Evolutionary conservation across 2,113 vertebrate species (phyloP), one percentile per base, ranked within the genome.

Genomic region (Terrapene triunguis): DNA sequence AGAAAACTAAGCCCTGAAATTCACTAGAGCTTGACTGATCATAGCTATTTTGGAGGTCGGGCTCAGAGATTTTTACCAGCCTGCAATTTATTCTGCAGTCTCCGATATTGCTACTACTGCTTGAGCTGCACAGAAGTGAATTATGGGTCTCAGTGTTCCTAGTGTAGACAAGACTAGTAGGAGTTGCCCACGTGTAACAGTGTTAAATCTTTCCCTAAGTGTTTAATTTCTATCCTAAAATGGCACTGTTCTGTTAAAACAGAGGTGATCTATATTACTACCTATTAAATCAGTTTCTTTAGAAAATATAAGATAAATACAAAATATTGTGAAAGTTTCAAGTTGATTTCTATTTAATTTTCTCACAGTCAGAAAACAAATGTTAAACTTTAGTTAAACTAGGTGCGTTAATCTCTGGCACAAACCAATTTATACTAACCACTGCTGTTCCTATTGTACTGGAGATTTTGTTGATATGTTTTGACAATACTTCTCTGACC

Each of bases 151-250:
- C 47, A 32, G 27, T 89, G 76, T 55, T 78, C 42, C 35, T 48
- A 78, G 24, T 1, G 9, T 12, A n/a, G 54, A 51, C 2, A 35
- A 86, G 38, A 2, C 14, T 87, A 85, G 35, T 4, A 92, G 42
- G 38, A 85, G 2, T 0, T 3, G 42, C 14, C 10, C 84, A 84
- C 47, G 2, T 0, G 0, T 1, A 69, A 69, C 32, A 69, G 6
- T 12, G 25, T 2, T 82, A 87, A 82, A 57, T 92, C 81, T 83
- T n/a, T 21, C 35, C 53, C 10, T 35, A 82, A 47, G 88, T 10
- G 10, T 10, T 24, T 51, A n/a, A n/a, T 32, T 89, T 87, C 17
- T 87, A 11, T 27, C 25, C 87, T 69, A 80, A 55, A 16, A 1
- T 0, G 50, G 62, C 5, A 57, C 38, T 1, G 3, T 84, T 50